Conservation (phyloP, 1,140 invertebrate species). For the Drosophila pallidifrons region DNA sequence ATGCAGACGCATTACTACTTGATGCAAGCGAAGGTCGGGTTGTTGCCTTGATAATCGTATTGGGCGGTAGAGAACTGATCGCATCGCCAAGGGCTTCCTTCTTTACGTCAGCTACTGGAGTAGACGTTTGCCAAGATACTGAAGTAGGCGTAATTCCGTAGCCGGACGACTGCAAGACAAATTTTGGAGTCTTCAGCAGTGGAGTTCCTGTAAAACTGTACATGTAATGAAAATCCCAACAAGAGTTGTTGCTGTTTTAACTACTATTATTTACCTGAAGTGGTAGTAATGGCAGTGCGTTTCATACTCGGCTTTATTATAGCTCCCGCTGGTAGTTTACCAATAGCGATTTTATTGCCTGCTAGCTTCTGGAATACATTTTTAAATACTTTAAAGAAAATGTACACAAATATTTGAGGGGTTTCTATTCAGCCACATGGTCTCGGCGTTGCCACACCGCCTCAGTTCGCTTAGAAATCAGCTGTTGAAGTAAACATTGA, state of each 20-base stretch:
- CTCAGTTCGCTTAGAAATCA: constrained; percentile 1
- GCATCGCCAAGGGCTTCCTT: constrained; percentile 57
- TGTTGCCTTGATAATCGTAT: constrained; percentile 78
- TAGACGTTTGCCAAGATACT: constrained; percentile 29
- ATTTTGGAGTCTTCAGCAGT: constrained; percentile 63
- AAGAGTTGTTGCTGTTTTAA: not conserved
- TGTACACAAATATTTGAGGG: not conserved
- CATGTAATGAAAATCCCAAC: not conserved
- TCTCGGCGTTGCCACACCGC: constrained; percentile 12
- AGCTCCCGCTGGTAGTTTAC: constrained; percentile 57
- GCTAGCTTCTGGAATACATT: constrained; percentile 41
- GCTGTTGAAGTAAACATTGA: constrained; percentile 17
- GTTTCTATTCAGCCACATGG: constrained; percentile 14
- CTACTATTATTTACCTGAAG: constrained; percentile 12
- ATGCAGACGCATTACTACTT: not conserved
- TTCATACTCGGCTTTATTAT: constrained; percentile 71
- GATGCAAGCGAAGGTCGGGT: constrained; percentile 22
- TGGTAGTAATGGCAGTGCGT: constrained; percentile 25
- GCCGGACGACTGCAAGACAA: constrained; percentile 45
- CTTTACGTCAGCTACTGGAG: constrained; percentile 16
- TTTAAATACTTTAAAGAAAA: constrained; percentile 5
- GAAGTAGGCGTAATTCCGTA: constrained; percentile 4
- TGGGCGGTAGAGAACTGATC: constrained; percentile 73
- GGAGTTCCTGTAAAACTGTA: constrained; percentile 11
- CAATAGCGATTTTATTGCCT: constrained; percentile 51